A percentile compares a stretch with the other conserved stretches of the same genome.
Conservation (phyloP, 2,888 invertebrate genomes). For the Phytoseiulus persimilis region DNA sequence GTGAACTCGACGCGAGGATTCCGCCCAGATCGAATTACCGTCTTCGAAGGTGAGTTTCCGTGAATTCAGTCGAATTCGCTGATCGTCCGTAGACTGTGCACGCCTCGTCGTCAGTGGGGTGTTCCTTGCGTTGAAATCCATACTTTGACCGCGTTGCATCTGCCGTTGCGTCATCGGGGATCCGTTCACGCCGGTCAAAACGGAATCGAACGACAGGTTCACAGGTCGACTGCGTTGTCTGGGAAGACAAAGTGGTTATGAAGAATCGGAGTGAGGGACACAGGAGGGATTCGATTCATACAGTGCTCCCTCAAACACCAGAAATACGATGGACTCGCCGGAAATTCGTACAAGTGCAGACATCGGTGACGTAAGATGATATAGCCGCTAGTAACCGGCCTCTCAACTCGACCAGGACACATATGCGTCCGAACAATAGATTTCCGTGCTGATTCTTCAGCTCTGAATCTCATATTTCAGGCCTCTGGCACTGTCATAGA, state of each 20-base stretch:
- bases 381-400: neutral
- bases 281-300: neutral
- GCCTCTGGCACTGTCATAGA: no score
- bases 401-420: neutral
- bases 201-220: neutral
- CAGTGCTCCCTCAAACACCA: neutral
- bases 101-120: neutral
- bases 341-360: neutral
- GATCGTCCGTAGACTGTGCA: neutral
- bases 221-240: neutral
- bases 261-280: no score
- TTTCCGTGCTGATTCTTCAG: neutral
- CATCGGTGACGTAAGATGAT: neutral
- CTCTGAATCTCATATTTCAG: no score
- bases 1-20: no score
- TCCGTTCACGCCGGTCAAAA: neutral
- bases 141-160: neutral
- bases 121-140: neutral
- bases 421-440: neutral
- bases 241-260: no score
- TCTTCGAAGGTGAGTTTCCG: constrained; percentile 33
- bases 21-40: constrained; percentile 1
- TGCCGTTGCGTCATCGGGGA: neutral
- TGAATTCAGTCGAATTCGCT: neutral
- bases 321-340: neutral